Evolutionary conservation across 1,140 invertebrate genomes (phyloP).

Genomic region (Ganaspis sp.): DNA sequence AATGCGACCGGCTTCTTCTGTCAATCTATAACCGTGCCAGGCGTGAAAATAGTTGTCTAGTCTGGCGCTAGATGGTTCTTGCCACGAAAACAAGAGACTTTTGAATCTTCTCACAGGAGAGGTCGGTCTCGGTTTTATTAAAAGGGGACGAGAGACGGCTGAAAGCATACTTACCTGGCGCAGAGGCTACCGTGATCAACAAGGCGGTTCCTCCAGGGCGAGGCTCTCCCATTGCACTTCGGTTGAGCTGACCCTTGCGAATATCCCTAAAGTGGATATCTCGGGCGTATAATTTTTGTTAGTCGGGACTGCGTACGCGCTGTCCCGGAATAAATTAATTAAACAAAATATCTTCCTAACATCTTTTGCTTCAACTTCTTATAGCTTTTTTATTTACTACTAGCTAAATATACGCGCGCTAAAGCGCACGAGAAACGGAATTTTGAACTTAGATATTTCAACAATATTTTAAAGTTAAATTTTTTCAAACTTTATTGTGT

Average conservation of each 20-base stretch:
- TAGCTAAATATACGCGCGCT: too few species aligned
- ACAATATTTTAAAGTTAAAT: too few species aligned
- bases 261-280: slow-evolving; percentile 84
- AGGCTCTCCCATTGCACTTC: slow-evolving; percentile 84
- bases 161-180: slow-evolving; percentile 81
- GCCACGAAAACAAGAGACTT: too few species aligned
- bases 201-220: slow-evolving; percentile 83
- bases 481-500: too few species aligned
- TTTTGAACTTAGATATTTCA: too few species aligned
- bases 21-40: background rate
- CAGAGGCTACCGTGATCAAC: slow-evolving; percentile 81
- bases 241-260: slow-evolving; percentile 84
- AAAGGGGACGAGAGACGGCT: background rate
- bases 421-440: too few species aligned
- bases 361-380: too few species aligned
- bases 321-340: slow-evolving; percentile 61
- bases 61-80: background rate
- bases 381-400: too few species aligned
- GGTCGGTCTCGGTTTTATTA: background rate
- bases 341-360: too few species aligned
- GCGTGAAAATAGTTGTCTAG: background rate
- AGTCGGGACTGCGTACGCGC: slow-evolving; percentile 81
- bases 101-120: slow-evolving; percentile 38
- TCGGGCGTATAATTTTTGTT: slow-evolving; percentile 84
- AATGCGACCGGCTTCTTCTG: background rate